Evolutionary conservation across 1,140 invertebrate species (phyloP), one percentile per base, ranked within the genome.

Genomic region (Cotesia chilonis): DNA sequence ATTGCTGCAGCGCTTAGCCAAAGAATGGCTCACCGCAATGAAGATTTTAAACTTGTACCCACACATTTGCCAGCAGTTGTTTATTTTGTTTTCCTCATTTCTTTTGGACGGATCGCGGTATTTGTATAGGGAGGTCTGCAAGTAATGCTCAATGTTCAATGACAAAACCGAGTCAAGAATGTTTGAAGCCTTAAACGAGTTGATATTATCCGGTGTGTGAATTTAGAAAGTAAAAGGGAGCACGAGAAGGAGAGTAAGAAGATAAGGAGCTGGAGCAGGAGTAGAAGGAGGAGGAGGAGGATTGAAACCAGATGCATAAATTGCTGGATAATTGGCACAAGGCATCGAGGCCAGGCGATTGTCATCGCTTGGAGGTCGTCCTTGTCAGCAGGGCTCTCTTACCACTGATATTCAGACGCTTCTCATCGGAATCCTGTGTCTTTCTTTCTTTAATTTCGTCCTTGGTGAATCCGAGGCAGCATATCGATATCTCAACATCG

Each of bases 1-100:
- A 70, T 51, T 64, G 61, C 64, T 60, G 65, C 67, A 79, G 36
- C 67, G 41, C 66, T 74, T 57, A 68, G 74, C 75, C 81, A 76
- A 82, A 82, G 80, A 83, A 84, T 83, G 82, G 82, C 80, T 77
- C 80, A 84, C 82, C 80, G 80, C 80, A 82, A 85, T 85, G 81
- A 84, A 84, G 80, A 84, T 85, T 85, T 85, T 85, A 85, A 84
- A 51, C 80, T 81, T 75, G 79, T 80, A 80, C 77, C 77, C 76
- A 78, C 73, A 70, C 66, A 70, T 66, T 72, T 63, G 73, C 74
- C 75, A 77, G 72, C 74, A 70, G 73, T 67, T 64, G 65, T 73
- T 70, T 55, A 52, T 75, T 61, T 64, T 51, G 61, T 63, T 71
- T 52, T 69, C 61, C 59, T 68, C 57, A 70, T 68, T 70, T 74